phyloP scores from a whole-genome alignment of 2,113 vertebrate genomes.

The Copsychus sechellarum region DNA sequence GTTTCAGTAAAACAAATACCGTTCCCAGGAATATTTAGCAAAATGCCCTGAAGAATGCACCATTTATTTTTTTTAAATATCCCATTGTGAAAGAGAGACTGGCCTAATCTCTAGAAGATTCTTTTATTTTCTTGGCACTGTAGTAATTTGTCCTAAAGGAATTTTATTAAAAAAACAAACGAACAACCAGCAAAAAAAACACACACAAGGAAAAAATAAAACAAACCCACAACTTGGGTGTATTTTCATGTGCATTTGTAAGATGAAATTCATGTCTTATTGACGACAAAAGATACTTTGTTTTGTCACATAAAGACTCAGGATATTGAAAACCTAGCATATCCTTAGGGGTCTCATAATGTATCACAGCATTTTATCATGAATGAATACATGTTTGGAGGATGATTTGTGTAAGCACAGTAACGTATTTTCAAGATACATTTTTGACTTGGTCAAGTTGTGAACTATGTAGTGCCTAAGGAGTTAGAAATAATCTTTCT shows the following conservation, averaged over 20 bases:
- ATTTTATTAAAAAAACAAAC: neutral
- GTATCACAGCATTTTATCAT: neutral
- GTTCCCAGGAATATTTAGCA: neutral
- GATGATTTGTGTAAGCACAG: neutral
- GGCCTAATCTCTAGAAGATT: neutral
- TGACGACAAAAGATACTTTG: neutral
- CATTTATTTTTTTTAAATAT: neutral
- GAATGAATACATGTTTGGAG: neutral
- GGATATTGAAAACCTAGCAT: neutral
- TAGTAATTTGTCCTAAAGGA: neutral
- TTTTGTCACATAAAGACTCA: neutral
- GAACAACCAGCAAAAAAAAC: neutral
- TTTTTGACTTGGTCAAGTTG: neutral
- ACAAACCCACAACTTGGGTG: neutral
- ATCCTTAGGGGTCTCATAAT: neutral
- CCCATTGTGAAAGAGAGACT: neutral
- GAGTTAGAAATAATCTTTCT: neutral
- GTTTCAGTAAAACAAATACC: neutral
- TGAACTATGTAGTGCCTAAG: neutral
- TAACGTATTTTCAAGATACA: neutral
- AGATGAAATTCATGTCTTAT: neutral
- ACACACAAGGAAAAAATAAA: no score
- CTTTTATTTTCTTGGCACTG: neutral
- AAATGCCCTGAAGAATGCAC: neutral
- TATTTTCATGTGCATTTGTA: neutral